Evolutionary conservation across 2,888 invertebrate genomes (phyloP).

Genomic region (Adela reaumurella): DNA sequence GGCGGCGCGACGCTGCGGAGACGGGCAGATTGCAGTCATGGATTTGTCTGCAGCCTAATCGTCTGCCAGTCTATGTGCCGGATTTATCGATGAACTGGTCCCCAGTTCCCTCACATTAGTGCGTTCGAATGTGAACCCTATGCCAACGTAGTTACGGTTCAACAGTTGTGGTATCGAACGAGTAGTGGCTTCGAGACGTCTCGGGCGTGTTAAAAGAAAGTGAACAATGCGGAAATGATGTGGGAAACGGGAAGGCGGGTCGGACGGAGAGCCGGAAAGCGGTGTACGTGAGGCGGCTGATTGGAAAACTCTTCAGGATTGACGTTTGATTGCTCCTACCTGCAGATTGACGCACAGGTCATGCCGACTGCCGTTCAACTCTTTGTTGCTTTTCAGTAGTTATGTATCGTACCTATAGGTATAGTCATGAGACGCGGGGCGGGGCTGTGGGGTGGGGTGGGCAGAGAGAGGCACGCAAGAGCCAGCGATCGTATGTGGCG

Average conservation of each 20-base stretch:
- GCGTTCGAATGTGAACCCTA: not conserved
- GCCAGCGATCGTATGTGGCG: no score
- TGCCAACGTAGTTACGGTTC: not conserved
- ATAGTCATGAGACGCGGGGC: no score
- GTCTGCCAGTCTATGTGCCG: not conserved
- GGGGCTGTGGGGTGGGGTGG: no score
- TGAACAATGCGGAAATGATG: not conserved
- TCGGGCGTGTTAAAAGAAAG: not conserved
- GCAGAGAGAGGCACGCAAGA: no score
- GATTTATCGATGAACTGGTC: not conserved
- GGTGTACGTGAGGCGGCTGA: not conserved
- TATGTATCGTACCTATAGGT: no score
- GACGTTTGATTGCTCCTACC: not conserved
- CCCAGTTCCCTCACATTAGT: not conserved
- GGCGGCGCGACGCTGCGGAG: no score
- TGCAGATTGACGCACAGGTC: no score
- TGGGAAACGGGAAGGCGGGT: not conserved
- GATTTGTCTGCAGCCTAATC: no score
- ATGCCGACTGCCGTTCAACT: no score
- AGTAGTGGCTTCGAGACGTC: not conserved
- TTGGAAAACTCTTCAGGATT: not conserved
- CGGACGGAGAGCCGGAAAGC: not conserved
- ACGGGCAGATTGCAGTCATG: no score
- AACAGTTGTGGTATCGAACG: not conserved
- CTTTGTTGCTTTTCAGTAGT: no score